Evolutionary conservation across 2,888 invertebrate species (phyloP).

Genomic region (Mythimna pallens): DNA sequence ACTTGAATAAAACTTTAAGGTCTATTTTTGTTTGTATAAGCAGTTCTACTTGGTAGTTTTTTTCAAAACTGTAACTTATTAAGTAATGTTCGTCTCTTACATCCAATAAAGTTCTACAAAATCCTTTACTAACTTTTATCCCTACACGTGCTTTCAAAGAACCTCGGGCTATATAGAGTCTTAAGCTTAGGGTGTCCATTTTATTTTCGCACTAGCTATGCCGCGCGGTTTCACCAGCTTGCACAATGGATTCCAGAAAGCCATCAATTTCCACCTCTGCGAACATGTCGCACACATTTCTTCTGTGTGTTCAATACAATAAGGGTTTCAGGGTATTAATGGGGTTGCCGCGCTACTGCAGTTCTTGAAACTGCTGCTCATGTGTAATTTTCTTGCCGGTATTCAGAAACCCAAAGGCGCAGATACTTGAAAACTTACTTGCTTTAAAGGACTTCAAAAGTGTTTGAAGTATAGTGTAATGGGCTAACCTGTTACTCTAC

Average conservation of each 20-base stretch:
- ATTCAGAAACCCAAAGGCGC: no score
- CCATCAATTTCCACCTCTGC: no score
- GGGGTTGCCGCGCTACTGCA: no score
- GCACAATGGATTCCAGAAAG: not conserved
- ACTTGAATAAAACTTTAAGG: not conserved
- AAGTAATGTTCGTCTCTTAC: not conserved
- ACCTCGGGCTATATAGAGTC: not conserved
- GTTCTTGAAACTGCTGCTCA: no score
- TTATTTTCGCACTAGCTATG: slow-evolving; percentile 3
- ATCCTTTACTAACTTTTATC: not conserved
- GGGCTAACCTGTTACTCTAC: no score
- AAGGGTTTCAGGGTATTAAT: no score
- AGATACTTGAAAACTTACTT: no score
- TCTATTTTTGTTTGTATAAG: not conserved
- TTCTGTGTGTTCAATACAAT: no score
- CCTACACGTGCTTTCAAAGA: not conserved
- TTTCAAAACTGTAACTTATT: not conserved
- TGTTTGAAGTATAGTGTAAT: no score
- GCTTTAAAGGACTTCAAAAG: no score
- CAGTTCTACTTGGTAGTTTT: not conserved
- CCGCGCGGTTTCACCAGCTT: not conserved
- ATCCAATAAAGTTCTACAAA: not conserved
- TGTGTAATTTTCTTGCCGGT: no score
- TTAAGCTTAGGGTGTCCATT: not conserved
- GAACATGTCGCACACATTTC: no score